A percentile compares a stretch with the other conserved stretches of the same genome.
Evolutionary conservation across 1,140 invertebrate species (phyloP).

Genomic region (Aphidius ervi): DNA sequence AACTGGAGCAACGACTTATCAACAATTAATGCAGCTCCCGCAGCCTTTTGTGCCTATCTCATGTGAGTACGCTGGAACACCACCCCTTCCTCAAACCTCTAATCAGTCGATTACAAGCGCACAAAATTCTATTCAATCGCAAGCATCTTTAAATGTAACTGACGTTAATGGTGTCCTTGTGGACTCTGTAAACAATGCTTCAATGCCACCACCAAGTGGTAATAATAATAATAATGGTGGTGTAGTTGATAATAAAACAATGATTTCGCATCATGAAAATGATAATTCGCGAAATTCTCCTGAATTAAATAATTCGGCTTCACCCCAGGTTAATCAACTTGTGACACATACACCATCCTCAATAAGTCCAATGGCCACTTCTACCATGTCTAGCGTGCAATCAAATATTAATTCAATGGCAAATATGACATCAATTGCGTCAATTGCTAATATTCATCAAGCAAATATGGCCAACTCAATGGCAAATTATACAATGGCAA

Average conservation of each 20-base stretch:
- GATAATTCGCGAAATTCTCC: slow-evolving; percentile 48
- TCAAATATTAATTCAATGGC: slow-evolving; percentile 37
- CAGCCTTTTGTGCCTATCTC: slow-evolving; percentile 90
- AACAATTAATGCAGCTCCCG: slow-evolving; percentile 91
- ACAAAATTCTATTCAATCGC: slow-evolving; percentile 46
- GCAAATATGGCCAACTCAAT: slow-evolving; percentile 29
- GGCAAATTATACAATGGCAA: slow-evolving; percentile 39
- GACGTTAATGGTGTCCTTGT: slow-evolving; percentile 54
- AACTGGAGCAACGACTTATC: slow-evolving; percentile 78
- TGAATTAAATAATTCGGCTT: slow-evolving; percentile 50
- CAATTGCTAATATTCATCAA: slow-evolving; percentile 30
- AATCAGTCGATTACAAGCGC: slow-evolving; percentile 48
- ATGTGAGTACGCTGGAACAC: slow-evolving; percentile 82
- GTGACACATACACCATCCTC: slow-evolving; percentile 32
- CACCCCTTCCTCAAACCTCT: slow-evolving; percentile 58
- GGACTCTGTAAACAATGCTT: slow-evolving; percentile 55
- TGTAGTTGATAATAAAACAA: slow-evolving; percentile 19
- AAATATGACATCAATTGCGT: slow-evolving; percentile 32
- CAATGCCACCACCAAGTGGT: slow-evolving; percentile 48
- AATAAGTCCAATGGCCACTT: slow-evolving; percentile 44
- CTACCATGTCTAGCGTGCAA: slow-evolving; percentile 34
- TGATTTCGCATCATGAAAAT: slow-evolving; percentile 42
- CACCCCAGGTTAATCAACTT: slow-evolving; percentile 35
- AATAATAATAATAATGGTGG: slow-evolving; percentile 23
- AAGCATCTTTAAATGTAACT: slow-evolving; percentile 36